Conservation (phyloP, 2,113 vertebrate species). For the Prochilodus magdalenae region DNA sequence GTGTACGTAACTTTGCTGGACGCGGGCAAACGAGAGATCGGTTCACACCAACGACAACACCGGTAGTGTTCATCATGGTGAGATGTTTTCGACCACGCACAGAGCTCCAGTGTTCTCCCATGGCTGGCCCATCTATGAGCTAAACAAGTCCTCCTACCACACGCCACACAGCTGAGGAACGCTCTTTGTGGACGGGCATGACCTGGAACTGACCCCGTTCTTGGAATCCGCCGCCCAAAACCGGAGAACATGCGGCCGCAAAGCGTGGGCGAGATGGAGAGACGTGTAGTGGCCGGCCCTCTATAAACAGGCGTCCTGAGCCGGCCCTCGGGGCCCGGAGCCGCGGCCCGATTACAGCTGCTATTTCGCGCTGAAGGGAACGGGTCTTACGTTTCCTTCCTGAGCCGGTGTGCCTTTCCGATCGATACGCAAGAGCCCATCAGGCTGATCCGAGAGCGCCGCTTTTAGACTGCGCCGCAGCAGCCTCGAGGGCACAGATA, state of each 20-base stretch:
- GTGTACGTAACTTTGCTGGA: too few relatives aligned
- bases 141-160: neutral
- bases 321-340: conserved; percentile 52
- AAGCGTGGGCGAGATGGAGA: conserved; percentile 50
- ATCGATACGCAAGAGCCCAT: conserved; percentile 73
- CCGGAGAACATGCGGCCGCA: conserved; percentile 31
- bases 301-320: conserved; percentile 53
- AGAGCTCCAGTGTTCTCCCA: neutral
- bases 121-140: neutral
- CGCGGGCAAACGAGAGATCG: neutral
- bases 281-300: conserved; percentile 27
- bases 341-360: conserved; percentile 65
- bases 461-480: neutral
- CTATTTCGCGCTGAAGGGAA: conserved; percentile 63
- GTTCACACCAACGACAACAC: neutral
- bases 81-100: neutral
- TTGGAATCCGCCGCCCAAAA: neutral
- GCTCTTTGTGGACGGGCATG: neutral
- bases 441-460: conserved; percentile 60
- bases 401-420: conserved; percentile 65
- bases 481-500: conserved; percentile 12
- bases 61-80: conserved; percentile 18
- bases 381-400: conserved; percentile 64
- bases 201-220: conserved; percentile 30
- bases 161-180: neutral